Base-by-base conservation (phyloP, 2,113 vertebrate species). In the Agapornis roseicollis region DNA sequence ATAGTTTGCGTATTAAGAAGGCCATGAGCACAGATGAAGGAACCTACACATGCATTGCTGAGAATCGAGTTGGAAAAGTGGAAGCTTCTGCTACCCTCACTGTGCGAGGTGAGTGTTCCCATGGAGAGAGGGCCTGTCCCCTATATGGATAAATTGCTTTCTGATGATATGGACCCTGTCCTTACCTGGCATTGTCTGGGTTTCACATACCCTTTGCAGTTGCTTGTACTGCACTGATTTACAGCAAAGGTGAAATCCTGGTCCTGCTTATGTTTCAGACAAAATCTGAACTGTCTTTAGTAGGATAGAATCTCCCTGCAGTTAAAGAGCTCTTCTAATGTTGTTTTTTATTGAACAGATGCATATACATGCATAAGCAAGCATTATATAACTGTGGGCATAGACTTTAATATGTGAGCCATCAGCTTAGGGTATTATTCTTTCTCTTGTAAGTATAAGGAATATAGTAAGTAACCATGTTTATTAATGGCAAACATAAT, bases 1-100 rank as follows among this genome's bases (percentile, higher is more conserved):
- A 99, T 63, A 98, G 99, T 11, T 97, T 99, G 97, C 98, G 99
- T 85, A 98, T 99, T 93, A 99, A 99, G 97, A 99, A 99, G 95
- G 98, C 99, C 7, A 70, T 96, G 74, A 97, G 98, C 58, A 94
- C 95, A 4, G 99, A 99, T 29, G 99, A 99, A 83, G 99, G 99
- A 42, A 98, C 98, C 13, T 99, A 98, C 88, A 98, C 98, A 66
- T 99, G 99, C 63, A 98, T 99, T 84, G 99, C 99, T 8, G 99
- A 99, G 96, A 99, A 99, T 86, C 98, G 99, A 1, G 99, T 99
- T 55, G 99, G 99, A 19, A 99, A 99, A 94, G 98, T 99, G 83
- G 99, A 99, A 93, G 98, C 99, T 33, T 98, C 99, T 3, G 99
- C 99, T 13, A 98, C 98, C 4, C 99, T 99, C 81, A 99, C 98